phyloP scores from a whole-genome alignment of 2,113 vertebrate genomes.

The Arenaria interpres region DNA sequence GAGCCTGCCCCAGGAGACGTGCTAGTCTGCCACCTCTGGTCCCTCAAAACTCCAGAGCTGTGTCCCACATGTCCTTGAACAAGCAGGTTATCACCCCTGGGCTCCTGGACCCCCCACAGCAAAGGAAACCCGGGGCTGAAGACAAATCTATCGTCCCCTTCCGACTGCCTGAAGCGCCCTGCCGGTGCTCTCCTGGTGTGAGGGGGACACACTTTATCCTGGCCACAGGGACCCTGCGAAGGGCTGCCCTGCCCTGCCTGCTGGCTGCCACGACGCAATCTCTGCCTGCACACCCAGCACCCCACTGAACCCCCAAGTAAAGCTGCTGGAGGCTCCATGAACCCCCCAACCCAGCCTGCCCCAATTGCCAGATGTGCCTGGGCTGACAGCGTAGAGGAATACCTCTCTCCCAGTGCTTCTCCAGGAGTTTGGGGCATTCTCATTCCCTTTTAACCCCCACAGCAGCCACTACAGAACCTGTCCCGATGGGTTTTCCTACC shows the following conservation, averaged over 20 bases:
- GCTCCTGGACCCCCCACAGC: background rate
- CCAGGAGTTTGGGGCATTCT: background rate
- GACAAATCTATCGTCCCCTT: rapidly evolving
- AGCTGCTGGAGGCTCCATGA: background rate
- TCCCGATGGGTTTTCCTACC: constrained; percentile 69
- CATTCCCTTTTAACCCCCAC: rapidly evolving
- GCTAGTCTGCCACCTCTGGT: background rate
- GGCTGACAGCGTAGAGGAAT: rapidly evolving
- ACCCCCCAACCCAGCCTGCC: background rate
- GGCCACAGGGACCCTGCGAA: rapidly evolving
- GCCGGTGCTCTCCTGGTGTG: rapidly evolving
- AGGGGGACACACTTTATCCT: background rate
- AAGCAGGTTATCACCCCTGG: rapidly evolving
- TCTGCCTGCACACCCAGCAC: background rate
- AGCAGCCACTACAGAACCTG: background rate
- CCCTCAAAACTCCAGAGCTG: background rate
- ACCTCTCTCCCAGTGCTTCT: background rate
- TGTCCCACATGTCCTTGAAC: background rate
- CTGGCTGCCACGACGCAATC: background rate
- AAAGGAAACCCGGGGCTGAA: background rate
- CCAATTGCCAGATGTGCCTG: rapidly evolving
- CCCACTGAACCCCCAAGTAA: background rate
- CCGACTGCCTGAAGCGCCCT: background rate
- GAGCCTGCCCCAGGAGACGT: rapidly evolving
- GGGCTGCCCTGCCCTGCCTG: background rate